Conservation (phyloP, 2,797 vertebrate species). For the Fundulus diaphanus region DNA sequence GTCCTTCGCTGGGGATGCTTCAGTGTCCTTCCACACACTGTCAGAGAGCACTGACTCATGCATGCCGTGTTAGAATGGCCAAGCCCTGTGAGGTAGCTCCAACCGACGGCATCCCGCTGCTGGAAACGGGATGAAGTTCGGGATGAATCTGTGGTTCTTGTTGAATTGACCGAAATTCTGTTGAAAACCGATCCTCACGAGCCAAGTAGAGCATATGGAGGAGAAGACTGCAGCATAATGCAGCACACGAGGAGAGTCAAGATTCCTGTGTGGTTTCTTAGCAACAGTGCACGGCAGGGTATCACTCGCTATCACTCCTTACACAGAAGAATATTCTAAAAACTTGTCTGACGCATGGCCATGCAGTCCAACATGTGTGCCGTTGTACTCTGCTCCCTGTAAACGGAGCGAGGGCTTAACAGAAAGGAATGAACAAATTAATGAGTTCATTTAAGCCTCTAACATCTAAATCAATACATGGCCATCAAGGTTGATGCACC, state of each 20-base stretch:
- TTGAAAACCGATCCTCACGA: neutral
- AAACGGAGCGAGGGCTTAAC: neutral
- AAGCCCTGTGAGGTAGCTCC: neutral
- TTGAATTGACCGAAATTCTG: neutral
- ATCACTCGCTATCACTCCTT: constrained; percentile 15
- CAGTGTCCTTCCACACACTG: neutral
- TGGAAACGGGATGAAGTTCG: neutral
- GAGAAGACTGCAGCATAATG: constrained; percentile 51
- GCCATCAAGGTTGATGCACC: no score
- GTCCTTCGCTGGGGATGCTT: neutral
- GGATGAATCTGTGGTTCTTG: neutral
- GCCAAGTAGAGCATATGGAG: constrained; percentile 23
- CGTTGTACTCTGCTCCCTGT: neutral
- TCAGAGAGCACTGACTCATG: neutral
- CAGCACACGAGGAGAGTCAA: constrained; percentile 46
- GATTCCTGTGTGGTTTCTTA: constrained; percentile 60
- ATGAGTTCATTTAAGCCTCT: neutral
- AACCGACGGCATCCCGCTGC: neutral
- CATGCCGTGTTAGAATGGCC: neutral
- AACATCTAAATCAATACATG: no score
- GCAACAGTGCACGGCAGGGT: constrained; percentile 68
- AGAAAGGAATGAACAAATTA: neutral
- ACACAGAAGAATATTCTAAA: constrained; percentile 1
- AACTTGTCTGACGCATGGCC: constrained; percentile 7
- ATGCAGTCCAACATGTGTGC: neutral